phyloP scores from a whole-genome alignment of 2,888 invertebrate species.

The Ichneumoninae sp. region DNA sequence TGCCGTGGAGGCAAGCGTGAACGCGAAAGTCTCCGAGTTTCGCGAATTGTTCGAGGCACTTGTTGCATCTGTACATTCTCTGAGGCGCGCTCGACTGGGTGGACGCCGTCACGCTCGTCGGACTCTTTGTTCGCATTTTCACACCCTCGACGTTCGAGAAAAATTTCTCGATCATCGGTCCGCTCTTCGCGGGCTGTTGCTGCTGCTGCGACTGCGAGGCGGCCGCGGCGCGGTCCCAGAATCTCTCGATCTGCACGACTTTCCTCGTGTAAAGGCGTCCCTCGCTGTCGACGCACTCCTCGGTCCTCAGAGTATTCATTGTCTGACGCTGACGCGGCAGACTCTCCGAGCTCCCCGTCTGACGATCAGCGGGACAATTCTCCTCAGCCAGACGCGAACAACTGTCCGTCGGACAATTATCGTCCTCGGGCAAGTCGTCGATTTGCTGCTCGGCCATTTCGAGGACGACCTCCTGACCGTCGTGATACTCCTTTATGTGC shows the following conservation, averaged over 20 bases:
- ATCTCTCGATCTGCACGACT: slow-evolving; percentile 87
- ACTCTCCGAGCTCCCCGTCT: slow-evolving; percentile 53
- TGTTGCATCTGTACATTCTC: slow-evolving; percentile 84
- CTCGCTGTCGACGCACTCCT: slow-evolving; percentile 85
- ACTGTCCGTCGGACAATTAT: slow-evolving; percentile 37
- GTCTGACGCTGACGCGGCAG: slow-evolving; percentile 76
- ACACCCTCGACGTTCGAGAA: slow-evolving; percentile 82
- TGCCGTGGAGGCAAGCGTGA: slow-evolving; percentile 83
- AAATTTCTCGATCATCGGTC: slow-evolving; percentile 83
- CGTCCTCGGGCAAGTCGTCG: slow-evolving; percentile 69
- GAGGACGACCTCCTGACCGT: slow-evolving; percentile 88
- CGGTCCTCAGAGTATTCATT: slow-evolving; percentile 84
- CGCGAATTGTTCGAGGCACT: slow-evolving; percentile 84
- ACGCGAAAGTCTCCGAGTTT: slow-evolving; percentile 84
- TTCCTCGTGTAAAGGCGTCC: slow-evolving; percentile 85
- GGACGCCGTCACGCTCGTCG: background rate
- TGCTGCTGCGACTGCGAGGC: slow-evolving; percentile 49
- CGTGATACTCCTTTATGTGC: slow-evolving; percentile 88
- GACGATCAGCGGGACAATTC: slow-evolving; percentile 25
- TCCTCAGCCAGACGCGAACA: too few species aligned
- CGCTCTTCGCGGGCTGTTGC: slow-evolving; percentile 70
- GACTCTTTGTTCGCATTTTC: slow-evolving; percentile 74
- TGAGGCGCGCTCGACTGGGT: slow-evolving; percentile 69
- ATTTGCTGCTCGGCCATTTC: slow-evolving; percentile 85
- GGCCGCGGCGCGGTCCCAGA: slow-evolving; percentile 83